A percentile compares a stretch with the other conserved stretches of the same genome.
Conservation (phyloP, 2,888 invertebrate genomes). For the Dolichomitus sp. region DNA sequence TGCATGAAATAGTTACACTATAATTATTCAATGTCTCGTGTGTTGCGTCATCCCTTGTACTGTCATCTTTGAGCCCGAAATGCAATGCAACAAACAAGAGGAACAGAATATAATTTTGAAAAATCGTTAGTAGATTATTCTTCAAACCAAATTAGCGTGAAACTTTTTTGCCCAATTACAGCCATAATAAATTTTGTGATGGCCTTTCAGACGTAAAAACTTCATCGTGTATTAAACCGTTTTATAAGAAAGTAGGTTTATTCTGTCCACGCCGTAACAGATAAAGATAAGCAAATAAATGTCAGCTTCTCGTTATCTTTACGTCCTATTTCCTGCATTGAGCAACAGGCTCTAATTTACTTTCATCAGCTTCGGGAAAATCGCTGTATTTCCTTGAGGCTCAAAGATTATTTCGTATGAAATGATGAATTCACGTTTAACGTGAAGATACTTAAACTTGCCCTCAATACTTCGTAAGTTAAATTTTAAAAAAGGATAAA, state of each 20-base stretch:
- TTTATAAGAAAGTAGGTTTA: background rate
- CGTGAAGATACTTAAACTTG: conserved; percentile 28
- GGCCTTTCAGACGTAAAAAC: background rate
- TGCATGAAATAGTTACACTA: conserved; percentile 24
- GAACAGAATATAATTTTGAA: background rate
- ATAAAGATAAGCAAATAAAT: background rate
- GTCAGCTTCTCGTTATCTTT: background rate
- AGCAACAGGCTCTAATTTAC: conserved; percentile 4
- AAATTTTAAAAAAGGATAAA: conserved; percentile 41
- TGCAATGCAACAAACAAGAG: background rate
- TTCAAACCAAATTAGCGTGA: background rate
- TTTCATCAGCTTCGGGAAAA: conserved; percentile 22
- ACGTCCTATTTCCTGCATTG: background rate
- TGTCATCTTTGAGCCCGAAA: background rate
- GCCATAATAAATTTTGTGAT: background rate
- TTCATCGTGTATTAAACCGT: background rate
- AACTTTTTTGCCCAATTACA: background rate
- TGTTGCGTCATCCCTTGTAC: background rate
- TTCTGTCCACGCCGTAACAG: background rate
- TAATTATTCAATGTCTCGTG: conserved; percentile 17
- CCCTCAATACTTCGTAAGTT: background rate
- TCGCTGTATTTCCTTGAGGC: background rate
- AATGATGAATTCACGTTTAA: conserved; percentile 31
- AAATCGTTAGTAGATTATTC: background rate
- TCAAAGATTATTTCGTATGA: conserved; percentile 8